Evolutionary conservation across 2,797 vertebrate genomes (phyloP).

Genomic region (Pipistrellus pygmaeus): DNA sequence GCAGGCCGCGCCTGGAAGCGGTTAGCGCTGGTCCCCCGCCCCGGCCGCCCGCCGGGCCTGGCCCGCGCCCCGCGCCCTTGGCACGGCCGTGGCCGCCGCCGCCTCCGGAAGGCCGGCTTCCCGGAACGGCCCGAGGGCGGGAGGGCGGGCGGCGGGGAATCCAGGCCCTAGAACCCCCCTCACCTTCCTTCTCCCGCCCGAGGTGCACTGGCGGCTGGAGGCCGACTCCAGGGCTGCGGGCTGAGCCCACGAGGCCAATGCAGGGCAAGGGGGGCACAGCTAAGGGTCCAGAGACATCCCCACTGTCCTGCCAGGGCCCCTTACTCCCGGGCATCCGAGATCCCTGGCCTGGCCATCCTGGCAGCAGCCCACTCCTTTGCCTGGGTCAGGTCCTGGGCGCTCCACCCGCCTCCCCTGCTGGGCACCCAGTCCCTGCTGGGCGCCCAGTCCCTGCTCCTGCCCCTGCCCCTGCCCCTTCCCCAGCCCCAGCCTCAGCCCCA

Average conservation of each 20-base stretch:
- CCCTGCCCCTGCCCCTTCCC: neutral
- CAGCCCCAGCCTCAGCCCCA: neutral
- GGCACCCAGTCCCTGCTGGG: neutral
- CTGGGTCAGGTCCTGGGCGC: neutral
- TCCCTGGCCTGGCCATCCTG: neutral
- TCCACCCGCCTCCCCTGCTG: neutral
- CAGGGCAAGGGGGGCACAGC: neutral
- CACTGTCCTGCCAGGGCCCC: neutral
- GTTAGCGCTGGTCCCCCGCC: slow-evolving; percentile 25
- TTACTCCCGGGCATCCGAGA: slow-evolving; percentile 30
- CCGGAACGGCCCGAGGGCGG: slow-evolving; percentile 83
- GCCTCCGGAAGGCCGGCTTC: slow-evolving; percentile 86
- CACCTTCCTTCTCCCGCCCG: slow-evolving; percentile 2
- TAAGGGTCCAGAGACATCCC: neutral
- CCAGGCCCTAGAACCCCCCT: slow-evolving; percentile 71
- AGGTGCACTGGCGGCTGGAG: neutral
- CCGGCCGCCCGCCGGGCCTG: slow-evolving; percentile 81
- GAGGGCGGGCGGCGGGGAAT: slow-evolving; percentile 75
- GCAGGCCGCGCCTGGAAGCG: slow-evolving; percentile 70
- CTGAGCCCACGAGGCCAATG: neutral
- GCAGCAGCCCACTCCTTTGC: slow-evolving; percentile 13
- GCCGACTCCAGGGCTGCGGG: neutral
- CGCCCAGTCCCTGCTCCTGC: slow-evolving; percentile 8
- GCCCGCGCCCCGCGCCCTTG: slow-evolving; percentile 86
- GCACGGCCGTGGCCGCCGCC: slow-evolving; percentile 80